Evolutionary conservation across 1,140 invertebrate genomes (phyloP).

Genomic region (Cherax quadricarinatus): DNA sequence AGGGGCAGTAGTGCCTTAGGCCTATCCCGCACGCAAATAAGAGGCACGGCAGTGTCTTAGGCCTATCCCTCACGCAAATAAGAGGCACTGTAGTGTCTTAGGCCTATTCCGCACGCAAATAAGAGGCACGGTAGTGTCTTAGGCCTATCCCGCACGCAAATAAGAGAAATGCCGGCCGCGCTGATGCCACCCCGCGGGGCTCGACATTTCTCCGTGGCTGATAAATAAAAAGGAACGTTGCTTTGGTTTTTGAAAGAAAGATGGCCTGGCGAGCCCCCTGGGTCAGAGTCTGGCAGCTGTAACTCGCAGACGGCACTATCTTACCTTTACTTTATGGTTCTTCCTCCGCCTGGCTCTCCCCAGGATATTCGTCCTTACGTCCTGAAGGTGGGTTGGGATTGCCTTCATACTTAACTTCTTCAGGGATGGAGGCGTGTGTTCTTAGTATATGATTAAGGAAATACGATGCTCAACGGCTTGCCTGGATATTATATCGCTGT

Average conservation of each 20-base stretch:
- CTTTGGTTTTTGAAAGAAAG: slow-evolving; percentile 54
- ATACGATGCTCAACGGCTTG: slow-evolving; percentile 34
- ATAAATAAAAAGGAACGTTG: slow-evolving; percentile 34
- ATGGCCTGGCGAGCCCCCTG: slow-evolving; percentile 43
- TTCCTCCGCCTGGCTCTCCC: background rate
- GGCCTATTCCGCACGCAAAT: slow-evolving; percentile 56
- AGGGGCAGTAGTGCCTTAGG: slow-evolving; percentile 30
- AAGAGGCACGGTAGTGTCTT: background rate
- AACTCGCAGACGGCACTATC: background rate
- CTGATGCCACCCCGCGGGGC: slow-evolving; percentile 54
- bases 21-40: slow-evolving; percentile 55
- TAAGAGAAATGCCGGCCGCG: too few relatives aligned
- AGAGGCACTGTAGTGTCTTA: slow-evolving; percentile 30
- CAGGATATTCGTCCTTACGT: background rate
- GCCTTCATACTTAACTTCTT: slow-evolving; percentile 19
- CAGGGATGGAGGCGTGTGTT: slow-evolving; percentile 39
- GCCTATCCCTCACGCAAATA: slow-evolving; percentile 55
- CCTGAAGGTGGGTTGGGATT: slow-evolving; percentile 12
- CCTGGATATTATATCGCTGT: slow-evolving; percentile 28
- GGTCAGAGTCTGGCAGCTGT: slow-evolving; percentile 36
- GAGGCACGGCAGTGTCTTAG: slow-evolving; percentile 34
- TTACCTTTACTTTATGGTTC: background rate
- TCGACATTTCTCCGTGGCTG: slow-evolving; percentile 27
- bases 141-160: too few relatives aligned
- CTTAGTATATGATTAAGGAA: slow-evolving; percentile 46